Base-by-base conservation (phyloP, 2,113 vertebrate genomes). In the Podocnemis expansa region DNA sequence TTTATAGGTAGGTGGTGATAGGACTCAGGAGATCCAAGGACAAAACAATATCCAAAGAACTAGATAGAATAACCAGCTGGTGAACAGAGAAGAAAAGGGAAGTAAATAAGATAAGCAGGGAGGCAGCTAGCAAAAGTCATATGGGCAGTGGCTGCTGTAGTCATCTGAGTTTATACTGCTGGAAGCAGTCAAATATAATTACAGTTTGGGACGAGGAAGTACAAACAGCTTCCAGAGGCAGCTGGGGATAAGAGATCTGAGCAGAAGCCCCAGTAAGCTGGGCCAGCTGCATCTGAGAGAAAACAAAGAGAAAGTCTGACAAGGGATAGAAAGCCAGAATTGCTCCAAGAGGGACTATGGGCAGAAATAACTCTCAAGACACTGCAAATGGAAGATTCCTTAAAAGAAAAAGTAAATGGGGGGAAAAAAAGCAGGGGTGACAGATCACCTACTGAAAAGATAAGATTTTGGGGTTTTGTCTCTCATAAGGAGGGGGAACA, bases 121-220 rank as follows among this genome's bases (percentile, higher is more conserved):
- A 54, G 11, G 56, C 34, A 4, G 51, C 31, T 3, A 82, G 10
- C 12, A 87, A 81, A 24, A 4, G n/a, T 2, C 14, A 67, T 4
- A 78, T 31, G 11, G 22, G 49, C 41, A 6, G 14, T 88, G 49
- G 14, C 52, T 93, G 38, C 38, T 63, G 16, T 63, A 52, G 93
- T 2, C 78, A 14, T 24, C 24, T 67, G 60, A 88, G 25, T 29
- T 91, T 47, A 52, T 81, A 60, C 38, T 80, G 16, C 5, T 90
- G 75, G 45, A 96, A 94, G 78, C n/a, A 89, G 85, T 56, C 63
- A 67, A 67, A 86, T 90, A 80, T 87, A 51, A 89, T 90, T 82
- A 49, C 87, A 2, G 0, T 47, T 56, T 76, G 51, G 82, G 51
- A 43, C 63, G 27, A 73, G 52, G 49, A 92, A 86, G 55, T 10